Percentiles rank a stretch among this genome's conserved stretches.
These are phyloP conservation scores for Neogale vison DNA, from an alignment of 2,113 vertebrate genomes.

Conservation along the genomic window DNA sequence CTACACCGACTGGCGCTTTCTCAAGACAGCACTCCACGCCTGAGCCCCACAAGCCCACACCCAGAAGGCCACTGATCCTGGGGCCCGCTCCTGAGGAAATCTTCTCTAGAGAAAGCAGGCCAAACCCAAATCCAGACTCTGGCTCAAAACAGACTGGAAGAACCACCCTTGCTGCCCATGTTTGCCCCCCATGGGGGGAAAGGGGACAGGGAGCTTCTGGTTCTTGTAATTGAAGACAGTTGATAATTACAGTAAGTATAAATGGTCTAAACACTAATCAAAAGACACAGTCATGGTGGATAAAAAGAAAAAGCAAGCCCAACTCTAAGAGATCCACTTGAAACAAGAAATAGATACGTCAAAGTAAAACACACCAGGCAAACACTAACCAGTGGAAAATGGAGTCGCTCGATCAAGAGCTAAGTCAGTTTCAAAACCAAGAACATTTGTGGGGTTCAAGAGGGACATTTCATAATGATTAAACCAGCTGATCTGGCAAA, in stretches of 20 bases:
- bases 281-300: not conserved
- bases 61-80: not conserved
- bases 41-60: not conserved
- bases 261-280: not conserved
- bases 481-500: not conserved
- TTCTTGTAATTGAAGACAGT: not conserved
- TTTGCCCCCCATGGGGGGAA: not conserved
- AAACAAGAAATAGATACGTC: not conserved
- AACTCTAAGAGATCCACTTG: not conserved
- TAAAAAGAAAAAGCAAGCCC: not conserved
- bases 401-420: not conserved
- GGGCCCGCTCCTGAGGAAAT: fast-evolving
- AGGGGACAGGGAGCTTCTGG: not conserved
- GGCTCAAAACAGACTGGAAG: not conserved
- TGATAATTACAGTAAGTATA: not conserved
- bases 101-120: not conserved
- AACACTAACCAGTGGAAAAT: not conserved
- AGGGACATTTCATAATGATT: not conserved
- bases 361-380: not conserved
- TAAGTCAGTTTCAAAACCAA: not conserved
- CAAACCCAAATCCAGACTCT: not conserved
- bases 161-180: not conserved
- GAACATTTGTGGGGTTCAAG: not conserved
- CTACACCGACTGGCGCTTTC: not conserved
- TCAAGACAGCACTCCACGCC: not conserved